Evolutionary conservation across 1,140 invertebrate genomes (phyloP).

Genomic region (Tetragonula clypearis): DNA sequence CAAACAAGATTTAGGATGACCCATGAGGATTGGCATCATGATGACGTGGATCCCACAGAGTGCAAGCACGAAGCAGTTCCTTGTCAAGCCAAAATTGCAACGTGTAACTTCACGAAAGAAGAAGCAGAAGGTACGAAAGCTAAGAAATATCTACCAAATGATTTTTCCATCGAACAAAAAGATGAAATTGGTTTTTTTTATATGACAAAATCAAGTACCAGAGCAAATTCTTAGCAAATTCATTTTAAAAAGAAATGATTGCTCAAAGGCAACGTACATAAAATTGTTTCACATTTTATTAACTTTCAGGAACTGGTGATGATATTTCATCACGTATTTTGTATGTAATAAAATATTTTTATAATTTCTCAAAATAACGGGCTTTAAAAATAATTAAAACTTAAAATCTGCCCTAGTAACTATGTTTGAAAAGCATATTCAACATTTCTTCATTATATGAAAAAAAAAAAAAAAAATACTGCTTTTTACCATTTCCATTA

Average conservation of each 20-base stretch:
- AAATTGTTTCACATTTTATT: too few species aligned
- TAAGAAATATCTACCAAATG: background rate
- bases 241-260: background rate
- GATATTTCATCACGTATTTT: too few species aligned
- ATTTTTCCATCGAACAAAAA: background rate
- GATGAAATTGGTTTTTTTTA: background rate
- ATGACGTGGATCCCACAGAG: slow-evolving; percentile 73
- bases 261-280: too few species aligned
- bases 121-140: slow-evolving; percentile 75
- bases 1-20: slow-evolving; percentile 83
- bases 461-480: too few species aligned
- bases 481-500: too few species aligned
- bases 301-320: too few species aligned
- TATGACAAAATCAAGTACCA: background rate
- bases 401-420: background rate
- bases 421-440: too few species aligned
- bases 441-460: too few species aligned
- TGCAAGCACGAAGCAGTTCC: slow-evolving; percentile 75
- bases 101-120: slow-evolving; percentile 82
- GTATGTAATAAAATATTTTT: too few species aligned
- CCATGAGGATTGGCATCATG: slow-evolving; percentile 73
- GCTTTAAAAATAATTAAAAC: background rate
- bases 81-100: slow-evolving; percentile 79
- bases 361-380: too few species aligned
- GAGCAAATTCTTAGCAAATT: background rate